Evolutionary conservation across 2,113 vertebrate species (phyloP).

Genomic region (Pandion haliaetus): DNA sequence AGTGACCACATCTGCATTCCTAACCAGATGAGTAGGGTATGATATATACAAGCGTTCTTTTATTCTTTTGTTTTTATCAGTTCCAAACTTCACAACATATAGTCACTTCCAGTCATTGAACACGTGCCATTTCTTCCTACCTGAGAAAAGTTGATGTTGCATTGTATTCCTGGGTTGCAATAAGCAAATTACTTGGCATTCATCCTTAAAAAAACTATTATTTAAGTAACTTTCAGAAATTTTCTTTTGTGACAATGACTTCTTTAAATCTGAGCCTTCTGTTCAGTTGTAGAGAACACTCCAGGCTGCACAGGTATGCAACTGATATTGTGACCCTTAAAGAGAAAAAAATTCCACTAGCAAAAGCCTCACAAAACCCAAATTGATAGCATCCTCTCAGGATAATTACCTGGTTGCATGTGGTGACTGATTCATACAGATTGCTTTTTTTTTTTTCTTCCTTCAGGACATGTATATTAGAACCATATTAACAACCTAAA

Average conservation of each 20-base stretch:
- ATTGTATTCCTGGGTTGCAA: background rate
- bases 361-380: background rate
- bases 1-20: background rate
- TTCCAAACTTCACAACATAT: background rate
- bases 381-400: background rate
- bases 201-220: background rate
- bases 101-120: background rate
- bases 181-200: background rate
- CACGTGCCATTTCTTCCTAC: background rate
- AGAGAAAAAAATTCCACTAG: background rate
- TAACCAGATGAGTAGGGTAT: background rate
- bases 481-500: background rate
- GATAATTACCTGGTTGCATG: background rate
- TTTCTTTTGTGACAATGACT: background rate
- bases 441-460: background rate
- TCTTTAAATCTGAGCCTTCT: background rate
- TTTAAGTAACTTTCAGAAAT: background rate
- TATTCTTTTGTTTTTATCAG: background rate
- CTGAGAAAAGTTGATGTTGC: background rate
- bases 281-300: background rate
- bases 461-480: background rate
- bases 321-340: background rate
- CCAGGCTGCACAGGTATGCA: background rate
- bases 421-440: background rate
- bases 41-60: background rate